These are phyloP conservation scores for Zosterops lateralis DNA, from an alignment of 2,113 vertebrate genomes.

Conservation along the genomic window DNA sequence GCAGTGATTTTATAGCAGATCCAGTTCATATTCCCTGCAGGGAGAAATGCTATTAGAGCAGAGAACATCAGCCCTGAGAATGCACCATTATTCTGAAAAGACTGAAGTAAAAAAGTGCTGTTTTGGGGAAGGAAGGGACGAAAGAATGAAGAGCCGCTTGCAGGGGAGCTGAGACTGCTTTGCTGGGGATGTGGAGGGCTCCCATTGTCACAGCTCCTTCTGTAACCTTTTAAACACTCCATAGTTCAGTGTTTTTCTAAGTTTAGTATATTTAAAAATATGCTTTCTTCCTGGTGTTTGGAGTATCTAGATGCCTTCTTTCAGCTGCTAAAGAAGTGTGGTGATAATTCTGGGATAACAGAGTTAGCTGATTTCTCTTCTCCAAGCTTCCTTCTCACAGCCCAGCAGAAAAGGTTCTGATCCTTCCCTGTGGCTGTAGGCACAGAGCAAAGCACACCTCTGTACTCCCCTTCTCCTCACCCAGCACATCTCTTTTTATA, in stretches of 20 bases:
- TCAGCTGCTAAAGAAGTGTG: neutral
- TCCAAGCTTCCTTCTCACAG: neutral
- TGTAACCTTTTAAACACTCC: neutral
- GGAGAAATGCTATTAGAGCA: neutral
- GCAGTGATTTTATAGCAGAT: conserved; percentile 74
- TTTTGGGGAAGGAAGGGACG: neutral
- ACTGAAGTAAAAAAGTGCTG: neutral
- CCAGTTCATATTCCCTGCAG: conserved; percentile 81
- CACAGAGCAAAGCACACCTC: neutral
- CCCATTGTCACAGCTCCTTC: neutral
- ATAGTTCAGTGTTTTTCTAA: neutral
- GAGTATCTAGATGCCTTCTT: neutral
- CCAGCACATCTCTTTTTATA: conserved; percentile 74
- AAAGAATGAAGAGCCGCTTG: neutral
- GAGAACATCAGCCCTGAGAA: neutral
- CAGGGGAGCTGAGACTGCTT: neutral
- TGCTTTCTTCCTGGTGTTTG: neutral
- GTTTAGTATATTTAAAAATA: neutral
- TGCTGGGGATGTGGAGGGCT: neutral
- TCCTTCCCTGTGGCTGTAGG: neutral
- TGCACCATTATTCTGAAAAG: neutral
- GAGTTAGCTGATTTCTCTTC: neutral
- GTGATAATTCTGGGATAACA: neutral
- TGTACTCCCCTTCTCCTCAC: conserved; percentile 40
- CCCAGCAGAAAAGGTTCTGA: neutral